These are phyloP conservation scores for Lasiommata megera DNA, from an alignment of 2,888 invertebrate genomes.

Conservation along the genomic window DNA sequence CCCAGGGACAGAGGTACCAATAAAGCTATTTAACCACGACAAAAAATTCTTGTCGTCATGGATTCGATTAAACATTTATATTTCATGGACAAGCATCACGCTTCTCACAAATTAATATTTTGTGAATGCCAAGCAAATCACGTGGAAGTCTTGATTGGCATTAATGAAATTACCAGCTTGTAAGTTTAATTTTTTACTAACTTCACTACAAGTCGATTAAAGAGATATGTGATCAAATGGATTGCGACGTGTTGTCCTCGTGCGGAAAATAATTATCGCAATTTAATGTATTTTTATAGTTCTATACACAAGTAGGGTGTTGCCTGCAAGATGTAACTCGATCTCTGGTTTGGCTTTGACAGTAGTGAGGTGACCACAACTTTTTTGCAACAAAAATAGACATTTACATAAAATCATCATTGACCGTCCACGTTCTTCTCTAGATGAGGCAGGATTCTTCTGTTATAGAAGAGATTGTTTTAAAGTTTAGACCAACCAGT, in stretches of 20 bases:
- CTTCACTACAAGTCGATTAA: background rate
- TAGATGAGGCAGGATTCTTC: no score
- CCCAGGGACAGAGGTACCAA: no score
- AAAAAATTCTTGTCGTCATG: no score
- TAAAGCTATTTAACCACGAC: no score
- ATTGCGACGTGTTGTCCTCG: conserved; percentile 24
- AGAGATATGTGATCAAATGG: conserved; percentile 19
- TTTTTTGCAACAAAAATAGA: no score
- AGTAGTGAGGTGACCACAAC: conserved; percentile 23
- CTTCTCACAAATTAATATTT: no score
- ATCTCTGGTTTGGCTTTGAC: conserved; percentile 19
- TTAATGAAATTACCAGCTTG: background rate
- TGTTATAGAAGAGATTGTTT: no score
- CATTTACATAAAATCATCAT: no score
- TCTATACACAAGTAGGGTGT: conserved; percentile 23
- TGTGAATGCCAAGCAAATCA: background rate
- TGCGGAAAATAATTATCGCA: conserved; percentile 30
- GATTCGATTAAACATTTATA: no score
- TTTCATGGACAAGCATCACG: no score
- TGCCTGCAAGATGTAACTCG: conserved; percentile 27
- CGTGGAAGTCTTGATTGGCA: background rate
- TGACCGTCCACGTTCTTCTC: no score
- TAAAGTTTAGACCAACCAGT: no score
- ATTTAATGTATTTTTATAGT: conserved; percentile 20
- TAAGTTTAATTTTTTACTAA: background rate